These are phyloP conservation scores for Sylvilagus bachmani DNA, from an alignment of 2,113 vertebrate genomes.

Conservation along the genomic window DNA sequence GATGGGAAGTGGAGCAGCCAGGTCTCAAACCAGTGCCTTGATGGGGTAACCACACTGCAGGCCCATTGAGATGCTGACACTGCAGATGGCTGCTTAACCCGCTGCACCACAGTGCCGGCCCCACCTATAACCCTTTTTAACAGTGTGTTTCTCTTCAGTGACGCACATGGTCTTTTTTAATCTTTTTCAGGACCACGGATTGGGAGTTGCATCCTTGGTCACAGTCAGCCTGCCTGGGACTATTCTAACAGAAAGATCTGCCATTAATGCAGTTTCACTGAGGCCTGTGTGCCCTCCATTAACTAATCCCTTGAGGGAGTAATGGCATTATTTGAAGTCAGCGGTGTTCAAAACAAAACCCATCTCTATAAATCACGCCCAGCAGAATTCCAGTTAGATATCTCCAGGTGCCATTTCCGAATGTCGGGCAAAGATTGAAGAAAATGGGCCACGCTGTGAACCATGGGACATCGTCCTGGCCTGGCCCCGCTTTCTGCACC, in stretches of 20 bases:
- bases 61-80: no score
- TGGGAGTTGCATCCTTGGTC: neutral
- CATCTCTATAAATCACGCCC: neutral
- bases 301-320: neutral
- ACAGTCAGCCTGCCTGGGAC: neutral
- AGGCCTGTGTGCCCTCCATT: neutral
- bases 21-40: no score
- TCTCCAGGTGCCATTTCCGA: neutral
- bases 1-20: neutral
- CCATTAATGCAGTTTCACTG: neutral
- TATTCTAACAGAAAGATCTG: neutral
- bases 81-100: no score
- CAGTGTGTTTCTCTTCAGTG: neutral
- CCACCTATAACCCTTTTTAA: no score
- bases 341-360: neutral
- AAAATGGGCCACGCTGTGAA: neutral
- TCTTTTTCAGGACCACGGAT: neutral
- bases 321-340: neutral
- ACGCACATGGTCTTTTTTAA: constrained; percentile 7
- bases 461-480: neutral
- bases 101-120: no score
- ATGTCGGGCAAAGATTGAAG: neutral
- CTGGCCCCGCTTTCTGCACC: neutral
- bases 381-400: neutral
- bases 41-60: no score